Base-by-base conservation (phyloP, 2,797 vertebrate genomes). In the Spinus olivaceus region DNA sequence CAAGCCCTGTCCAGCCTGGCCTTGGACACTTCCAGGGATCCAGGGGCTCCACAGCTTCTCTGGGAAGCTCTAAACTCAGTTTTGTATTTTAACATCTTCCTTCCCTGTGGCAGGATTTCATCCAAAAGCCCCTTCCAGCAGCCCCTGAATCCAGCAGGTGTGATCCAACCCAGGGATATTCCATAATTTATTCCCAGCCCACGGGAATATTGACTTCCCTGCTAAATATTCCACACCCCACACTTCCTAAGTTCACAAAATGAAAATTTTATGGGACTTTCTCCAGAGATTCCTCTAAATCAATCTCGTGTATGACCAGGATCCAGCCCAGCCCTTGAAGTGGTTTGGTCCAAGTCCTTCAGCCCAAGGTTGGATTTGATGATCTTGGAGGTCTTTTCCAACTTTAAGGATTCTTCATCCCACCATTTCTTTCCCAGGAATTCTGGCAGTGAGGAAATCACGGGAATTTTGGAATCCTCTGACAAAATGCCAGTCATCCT, bases 1-100 rank as follows among this genome's bases (percentile, higher is more conserved):
- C 54, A 25, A 18, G 0, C 21, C 41, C 39, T 2, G 3, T 19
- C 41, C 67, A 63, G 0, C 25, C 37, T 6, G 17, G 11, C 37
- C n/a, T 51, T 21, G 65, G 44, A 3, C 35, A 67, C 23, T 57
- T 1, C 63, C 63, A 57, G 19, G 72, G 30, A 33, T 57, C 42
- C 53, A 33, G 32, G 10, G 3, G 7, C 44, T 16, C 25, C 78
- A 9, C 17, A 71, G 47, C 5, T 13, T 0, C 5, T 63, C 20
- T 24, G 27, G 25, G 5, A 51, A 79, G 4, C 5, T 33, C 33
- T 25, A 44, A 76, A 64, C 37, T n/a, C 54, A 19, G 5, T 13
- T 74, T 56, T 37, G 17, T 49, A 16, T 22, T 71, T 46, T 46
- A 3, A 10, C 6, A 23, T 23, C 19, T 32, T 12, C 19, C 13